These are phyloP conservation scores for Delichon dasypus DNA, from an alignment of 2,797 vertebrate species.

Conservation along the genomic window DNA sequence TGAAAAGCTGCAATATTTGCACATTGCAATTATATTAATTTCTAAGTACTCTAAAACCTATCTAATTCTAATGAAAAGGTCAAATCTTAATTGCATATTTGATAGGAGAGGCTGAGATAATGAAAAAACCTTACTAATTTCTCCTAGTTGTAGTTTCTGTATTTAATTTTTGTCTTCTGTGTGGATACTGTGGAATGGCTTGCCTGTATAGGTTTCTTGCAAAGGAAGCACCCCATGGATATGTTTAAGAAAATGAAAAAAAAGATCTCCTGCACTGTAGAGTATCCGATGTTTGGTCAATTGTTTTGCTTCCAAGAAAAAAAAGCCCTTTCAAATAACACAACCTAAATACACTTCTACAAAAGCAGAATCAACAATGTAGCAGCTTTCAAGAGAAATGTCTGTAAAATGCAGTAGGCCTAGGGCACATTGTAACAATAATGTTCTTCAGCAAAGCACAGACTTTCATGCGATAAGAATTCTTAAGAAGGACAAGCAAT, in stretches of 20 bases:
- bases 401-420: neutral
- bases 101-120: neutral
- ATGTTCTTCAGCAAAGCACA: neutral
- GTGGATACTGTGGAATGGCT: neutral
- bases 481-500: neutral
- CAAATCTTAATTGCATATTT: neutral
- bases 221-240: neutral
- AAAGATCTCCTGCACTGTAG: neutral
- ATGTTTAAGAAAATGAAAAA: neutral
- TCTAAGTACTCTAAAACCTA: neutral
- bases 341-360: neutral
- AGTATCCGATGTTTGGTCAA: neutral
- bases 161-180: neutral
- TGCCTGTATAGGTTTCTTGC: neutral
- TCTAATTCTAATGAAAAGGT: neutral
- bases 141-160: neutral
- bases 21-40: neutral
- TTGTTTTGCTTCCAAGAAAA: neutral
- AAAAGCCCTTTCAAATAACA: neutral
- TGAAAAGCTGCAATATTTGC: neutral
- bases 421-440: neutral
- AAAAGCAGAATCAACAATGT: neutral
- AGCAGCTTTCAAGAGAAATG: neutral
- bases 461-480: neutral
- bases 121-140: neutral